These are phyloP conservation scores for Dicentrarchus labrax DNA, from an alignment of 2,113 vertebrate species.

Conservation along the genomic window DNA sequence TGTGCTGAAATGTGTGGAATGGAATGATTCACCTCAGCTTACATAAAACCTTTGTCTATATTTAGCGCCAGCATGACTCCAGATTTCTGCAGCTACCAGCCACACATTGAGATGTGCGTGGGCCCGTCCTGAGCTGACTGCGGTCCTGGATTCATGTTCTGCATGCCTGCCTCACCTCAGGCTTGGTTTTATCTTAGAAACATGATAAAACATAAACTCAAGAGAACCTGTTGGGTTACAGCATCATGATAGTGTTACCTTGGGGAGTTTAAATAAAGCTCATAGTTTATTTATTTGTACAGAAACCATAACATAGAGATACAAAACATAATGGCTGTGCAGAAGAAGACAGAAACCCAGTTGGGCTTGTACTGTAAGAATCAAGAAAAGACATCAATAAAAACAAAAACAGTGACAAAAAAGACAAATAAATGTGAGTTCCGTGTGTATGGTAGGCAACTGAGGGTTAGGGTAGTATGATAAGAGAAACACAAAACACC, in stretches of 20 bases:
- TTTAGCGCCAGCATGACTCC: slow-evolving; percentile 85
- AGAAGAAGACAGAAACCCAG: slow-evolving; percentile 9
- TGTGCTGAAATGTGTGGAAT: slow-evolving; percentile 75
- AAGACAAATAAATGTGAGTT: background rate
- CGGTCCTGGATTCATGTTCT: slow-evolving; percentile 66
- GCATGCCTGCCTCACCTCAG: slow-evolving; percentile 46
- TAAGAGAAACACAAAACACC: background rate
- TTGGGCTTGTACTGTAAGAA: slow-evolving; percentile 17
- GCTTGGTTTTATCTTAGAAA: slow-evolving; percentile 21
- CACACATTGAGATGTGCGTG: slow-evolving; percentile 84
- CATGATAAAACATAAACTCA: slow-evolving; percentile 18
- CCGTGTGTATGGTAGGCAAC: background rate
- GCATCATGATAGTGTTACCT: background rate
- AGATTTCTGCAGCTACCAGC: slow-evolving; percentile 85
- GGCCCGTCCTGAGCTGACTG: slow-evolving; percentile 75
- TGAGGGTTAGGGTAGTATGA: background rate
- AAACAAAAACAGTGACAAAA: background rate
- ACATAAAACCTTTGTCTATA: slow-evolving; percentile 87
- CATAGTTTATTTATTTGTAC: slow-evolving; percentile 12
- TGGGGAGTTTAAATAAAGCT: slow-evolving; percentile 9
- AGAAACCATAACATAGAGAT: background rate
- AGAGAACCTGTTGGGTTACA: slow-evolving; percentile 27
- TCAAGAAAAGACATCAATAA: background rate
- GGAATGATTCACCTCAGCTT: slow-evolving; percentile 86
- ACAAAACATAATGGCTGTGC: background rate